Evolutionary conservation across 2,888 invertebrate genomes (phyloP).

Genomic region (Pristionchus mayeri): DNA sequence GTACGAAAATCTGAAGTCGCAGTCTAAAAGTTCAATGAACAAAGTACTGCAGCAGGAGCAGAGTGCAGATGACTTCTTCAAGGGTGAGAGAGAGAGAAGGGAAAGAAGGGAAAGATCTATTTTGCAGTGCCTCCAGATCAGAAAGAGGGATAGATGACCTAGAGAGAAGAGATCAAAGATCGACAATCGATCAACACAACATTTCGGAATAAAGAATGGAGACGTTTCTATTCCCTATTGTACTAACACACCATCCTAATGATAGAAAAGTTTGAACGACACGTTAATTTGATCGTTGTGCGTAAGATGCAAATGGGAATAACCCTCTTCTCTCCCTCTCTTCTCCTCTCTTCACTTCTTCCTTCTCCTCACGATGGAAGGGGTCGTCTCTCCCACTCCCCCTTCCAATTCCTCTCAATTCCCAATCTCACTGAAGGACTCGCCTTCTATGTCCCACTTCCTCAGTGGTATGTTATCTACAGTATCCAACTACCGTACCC

Average conservation of each 20-base stretch:
- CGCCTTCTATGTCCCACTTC: neutral
- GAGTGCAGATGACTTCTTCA: constrained; percentile 18
- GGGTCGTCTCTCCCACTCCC: neutral
- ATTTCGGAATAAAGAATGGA: constrained; percentile 39
- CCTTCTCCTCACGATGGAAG: neutral
- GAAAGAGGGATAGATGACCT: neutral
- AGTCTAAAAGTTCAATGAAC: constrained; percentile 5
- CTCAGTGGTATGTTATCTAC: neutral
- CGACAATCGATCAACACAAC: constrained; percentile 18
- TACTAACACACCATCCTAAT: neutral
- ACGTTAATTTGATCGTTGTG: neutral
- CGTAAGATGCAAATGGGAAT: no score
- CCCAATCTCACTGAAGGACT: neutral
- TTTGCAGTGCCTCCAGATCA: no score
- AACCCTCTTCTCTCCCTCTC: neutral
- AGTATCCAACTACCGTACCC: neutral
- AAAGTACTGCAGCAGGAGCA: constrained; percentile 1
- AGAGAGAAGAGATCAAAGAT: constrained; percentile 16
- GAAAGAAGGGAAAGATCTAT: no score
- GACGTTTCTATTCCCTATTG: no score
- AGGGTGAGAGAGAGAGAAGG: no score
- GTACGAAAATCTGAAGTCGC: constrained; percentile 28
- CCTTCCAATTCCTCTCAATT: neutral
- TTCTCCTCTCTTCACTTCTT: neutral
- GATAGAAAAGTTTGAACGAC: neutral